Percentiles rank a stretch among this genome's conserved stretches.
Conservation (phyloP, 2,888 invertebrate genomes). For the Belgica antarctica region DNA sequence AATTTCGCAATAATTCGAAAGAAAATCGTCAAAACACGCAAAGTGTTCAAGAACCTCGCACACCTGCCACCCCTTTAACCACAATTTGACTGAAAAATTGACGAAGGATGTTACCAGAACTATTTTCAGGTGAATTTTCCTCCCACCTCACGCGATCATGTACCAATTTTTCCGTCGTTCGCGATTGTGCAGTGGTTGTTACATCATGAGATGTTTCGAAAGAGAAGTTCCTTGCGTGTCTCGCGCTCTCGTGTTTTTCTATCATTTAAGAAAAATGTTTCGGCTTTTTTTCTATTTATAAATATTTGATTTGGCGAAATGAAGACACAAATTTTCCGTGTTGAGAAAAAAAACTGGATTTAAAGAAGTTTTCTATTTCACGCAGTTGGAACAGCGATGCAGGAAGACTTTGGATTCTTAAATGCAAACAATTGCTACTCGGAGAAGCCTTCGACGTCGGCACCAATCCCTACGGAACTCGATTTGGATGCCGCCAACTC, state of each 20-base stretch:
- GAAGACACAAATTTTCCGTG: too few species aligned
- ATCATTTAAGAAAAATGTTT: conserved; percentile 15
- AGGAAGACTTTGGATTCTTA: conserved; percentile 40
- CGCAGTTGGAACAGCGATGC: conserved; percentile 39
- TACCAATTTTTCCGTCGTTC: neutral
- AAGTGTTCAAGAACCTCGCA: neutral
- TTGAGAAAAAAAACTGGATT: conserved; percentile 20
- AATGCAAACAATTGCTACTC: conserved; percentile 39
- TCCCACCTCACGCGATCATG: neutral
- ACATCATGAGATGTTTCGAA: conserved; percentile 14
- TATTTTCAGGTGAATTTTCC: conserved; percentile 35
- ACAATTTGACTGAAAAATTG: neutral
- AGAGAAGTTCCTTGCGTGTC: conserved; percentile 12
- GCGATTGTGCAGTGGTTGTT: conserved; percentile 40
- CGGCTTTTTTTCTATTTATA: conserved; percentile 37
- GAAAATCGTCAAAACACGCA: neutral
- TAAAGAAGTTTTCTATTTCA: neutral
- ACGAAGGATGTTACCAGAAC: conserved; percentile 39
- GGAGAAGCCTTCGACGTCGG: conserved; percentile 17
- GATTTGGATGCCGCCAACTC: conserved; percentile 9
- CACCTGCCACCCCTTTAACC: neutral
- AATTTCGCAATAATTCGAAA: neutral
- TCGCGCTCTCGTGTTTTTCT: conserved; percentile 29
- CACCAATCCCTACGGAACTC: neutral
- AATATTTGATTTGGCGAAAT: conserved; percentile 25